These are phyloP conservation scores for Emydoidea blandingii DNA, from an alignment of 2,797 vertebrate species.

Conservation along the genomic window DNA sequence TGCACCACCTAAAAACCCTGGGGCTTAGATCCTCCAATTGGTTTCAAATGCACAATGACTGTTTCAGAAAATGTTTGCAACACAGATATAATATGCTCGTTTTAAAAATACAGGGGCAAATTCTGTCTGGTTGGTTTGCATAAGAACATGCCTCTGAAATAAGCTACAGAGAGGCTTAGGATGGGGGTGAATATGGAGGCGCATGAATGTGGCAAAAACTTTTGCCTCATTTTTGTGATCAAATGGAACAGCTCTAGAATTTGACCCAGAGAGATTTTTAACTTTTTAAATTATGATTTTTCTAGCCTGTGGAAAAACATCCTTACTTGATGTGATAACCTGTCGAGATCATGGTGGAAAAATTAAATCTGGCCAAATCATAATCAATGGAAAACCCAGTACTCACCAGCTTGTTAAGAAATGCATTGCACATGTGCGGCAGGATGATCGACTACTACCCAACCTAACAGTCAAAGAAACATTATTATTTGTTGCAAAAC, in stretches of 20 bases:
- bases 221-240: not conserved
- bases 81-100: not conserved
- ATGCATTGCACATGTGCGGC: constrained; percentile 91
- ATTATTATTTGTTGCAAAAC: constrained; percentile 89
- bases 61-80: not conserved
- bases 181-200: not conserved
- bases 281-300: constrained; percentile 20
- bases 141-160: not conserved
- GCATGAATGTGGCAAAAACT: accelerated
- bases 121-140: not conserved
- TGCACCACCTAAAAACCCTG: not conserved
- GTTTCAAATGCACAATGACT: not conserved
- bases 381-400: constrained; percentile 89
- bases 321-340: constrained; percentile 93
- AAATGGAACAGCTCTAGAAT: constrained; percentile 1
- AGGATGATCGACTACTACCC: constrained; percentile 94
- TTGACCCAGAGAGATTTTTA: not conserved
- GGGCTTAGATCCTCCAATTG: not conserved
- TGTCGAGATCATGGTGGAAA: constrained; percentile 89
- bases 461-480: constrained; percentile 95
- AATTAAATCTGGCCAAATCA: constrained; percentile 87
- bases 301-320: constrained; percentile 92
- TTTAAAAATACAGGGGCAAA: not conserved
- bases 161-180: not conserved
- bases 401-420: constrained; percentile 91